Evolutionary conservation across 2,888 invertebrate species (phyloP).

Genomic region (Luffia ferchaultella): DNA sequence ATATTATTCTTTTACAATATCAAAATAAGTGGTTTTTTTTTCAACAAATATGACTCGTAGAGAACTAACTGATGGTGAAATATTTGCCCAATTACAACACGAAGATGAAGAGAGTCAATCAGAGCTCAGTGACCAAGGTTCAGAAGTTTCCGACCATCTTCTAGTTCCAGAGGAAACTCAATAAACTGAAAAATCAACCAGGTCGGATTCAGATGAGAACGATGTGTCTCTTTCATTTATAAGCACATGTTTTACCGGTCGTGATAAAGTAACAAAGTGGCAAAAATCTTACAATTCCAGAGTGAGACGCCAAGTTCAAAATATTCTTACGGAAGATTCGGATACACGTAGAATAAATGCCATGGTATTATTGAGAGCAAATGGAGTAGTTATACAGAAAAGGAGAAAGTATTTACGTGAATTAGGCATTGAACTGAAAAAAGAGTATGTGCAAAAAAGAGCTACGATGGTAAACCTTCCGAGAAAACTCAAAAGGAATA

Average conservation of each 20-base stretch:
- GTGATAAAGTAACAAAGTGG: slow-evolving; percentile 18
- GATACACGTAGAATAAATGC: slow-evolving; percentile 17
- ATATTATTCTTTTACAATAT: too few relatives aligned
- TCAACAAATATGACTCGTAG: too few relatives aligned
- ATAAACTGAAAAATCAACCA: slow-evolving; percentile 15
- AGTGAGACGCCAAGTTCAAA: slow-evolving; percentile 18
- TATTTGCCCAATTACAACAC: too few relatives aligned
- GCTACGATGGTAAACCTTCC: too few relatives aligned
- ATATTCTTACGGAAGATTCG: slow-evolving; percentile 18
- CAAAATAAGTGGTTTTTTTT: too few relatives aligned
- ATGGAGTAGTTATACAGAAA: too few relatives aligned
- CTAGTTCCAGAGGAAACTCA: slow-evolving; percentile 5
- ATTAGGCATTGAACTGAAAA: too few relatives aligned
- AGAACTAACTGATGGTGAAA: too few relatives aligned
- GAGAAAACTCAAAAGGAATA: too few relatives aligned
- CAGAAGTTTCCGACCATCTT: slow-evolving; percentile 14
- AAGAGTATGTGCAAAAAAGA: too few relatives aligned
- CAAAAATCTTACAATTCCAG: slow-evolving; percentile 17
- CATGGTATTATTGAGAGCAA: slow-evolving; percentile 17
- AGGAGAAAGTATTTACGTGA: too few relatives aligned
- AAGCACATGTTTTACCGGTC: slow-evolving; percentile 14
- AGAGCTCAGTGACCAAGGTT: slow-evolving; percentile 17
- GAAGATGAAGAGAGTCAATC: slow-evolving; percentile 18
- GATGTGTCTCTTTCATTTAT: slow-evolving; percentile 16
- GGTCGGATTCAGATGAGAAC: slow-evolving; percentile 16